Evolutionary conservation across 2,888 invertebrate species (phyloP).

Genomic region (Pseudococcus viburni): DNA sequence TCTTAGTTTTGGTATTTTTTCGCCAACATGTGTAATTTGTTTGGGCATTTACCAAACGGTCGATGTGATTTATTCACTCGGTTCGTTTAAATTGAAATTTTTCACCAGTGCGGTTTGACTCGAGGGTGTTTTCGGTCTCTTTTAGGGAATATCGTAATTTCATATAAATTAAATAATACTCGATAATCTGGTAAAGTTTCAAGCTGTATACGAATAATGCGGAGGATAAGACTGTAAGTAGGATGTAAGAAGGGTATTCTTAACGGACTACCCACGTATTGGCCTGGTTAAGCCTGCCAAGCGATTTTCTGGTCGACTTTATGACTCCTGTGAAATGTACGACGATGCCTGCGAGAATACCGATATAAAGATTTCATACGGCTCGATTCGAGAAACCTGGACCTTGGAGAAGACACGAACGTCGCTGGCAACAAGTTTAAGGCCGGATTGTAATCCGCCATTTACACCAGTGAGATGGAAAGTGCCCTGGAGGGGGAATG

Average conservation of each 20-base stretch:
- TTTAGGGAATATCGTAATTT: neutral
- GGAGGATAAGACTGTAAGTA: neutral
- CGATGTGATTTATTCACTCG: neutral
- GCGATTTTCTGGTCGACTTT: neutral
- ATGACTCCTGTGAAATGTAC: neutral
- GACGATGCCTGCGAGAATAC: neutral
- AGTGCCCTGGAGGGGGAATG: neutral
- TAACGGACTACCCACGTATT: neutral
- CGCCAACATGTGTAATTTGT: neutral
- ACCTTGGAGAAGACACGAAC: neutral
- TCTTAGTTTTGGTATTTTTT: neutral
- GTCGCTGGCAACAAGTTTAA: neutral
- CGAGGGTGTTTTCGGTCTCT: neutral
- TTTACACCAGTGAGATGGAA: neutral
- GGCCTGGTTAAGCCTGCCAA: neutral
- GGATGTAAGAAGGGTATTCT: neutral
- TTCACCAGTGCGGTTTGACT: neutral
- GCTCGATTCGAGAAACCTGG: neutral
- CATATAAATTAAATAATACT: no score
- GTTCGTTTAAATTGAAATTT: neutral
- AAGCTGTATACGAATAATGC: no score
- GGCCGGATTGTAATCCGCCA: neutral
- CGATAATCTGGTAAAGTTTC: no score
- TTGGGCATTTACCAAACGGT: neutral
- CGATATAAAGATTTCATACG: neutral